Evolutionary conservation across 2,113 vertebrate species (phyloP), one percentile per base, ranked within the genome.

Genomic region (Ammodytes marinus): DNA sequence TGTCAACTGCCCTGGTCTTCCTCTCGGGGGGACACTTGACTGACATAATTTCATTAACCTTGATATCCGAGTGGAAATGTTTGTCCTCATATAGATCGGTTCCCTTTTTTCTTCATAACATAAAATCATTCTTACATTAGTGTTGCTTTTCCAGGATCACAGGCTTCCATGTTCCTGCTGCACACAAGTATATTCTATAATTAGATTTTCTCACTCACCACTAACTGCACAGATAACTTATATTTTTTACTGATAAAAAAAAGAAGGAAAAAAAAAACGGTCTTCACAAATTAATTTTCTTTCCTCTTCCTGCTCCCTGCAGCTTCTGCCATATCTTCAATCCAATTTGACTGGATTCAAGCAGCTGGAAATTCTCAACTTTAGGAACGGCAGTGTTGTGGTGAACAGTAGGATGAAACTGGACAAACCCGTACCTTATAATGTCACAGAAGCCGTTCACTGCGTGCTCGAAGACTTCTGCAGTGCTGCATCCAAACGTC

Each of bases 301-400:
- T 52, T 66, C 10, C 35, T 37, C 80, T 70, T 69, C 60, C 5
- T 80, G 27, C 27, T 77, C 72, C 73, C 78, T 84, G 42, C 95
- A 99, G 98, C 95, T 99, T 72, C 94, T 99, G 53, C 97, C 97
- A 0, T 98, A 97, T 85, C 95, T 99, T 2, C 94, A 92, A 55
- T 96, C 97, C 82, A 99, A 97, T 87, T 94, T 98, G 17, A 99
- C 96, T 1, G 98, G 97, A 74, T 99, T 99, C 85, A 98, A 97
- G 82, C 95, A 98, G 54, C 91, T 99, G 74, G 97, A 99, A 93
- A 97, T 99, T 69, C 95, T 99, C 8, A 98, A 96, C 93, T 99
- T 99, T 92, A 95, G 95, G 87, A 98, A 98, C 0, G 97, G 97
- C 57, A 99, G 97, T 1, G 96, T 99, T 69, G 97, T 98, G 49